Base-by-base conservation (phyloP, 1,140 invertebrate genomes). In the Limonius californicus region DNA sequence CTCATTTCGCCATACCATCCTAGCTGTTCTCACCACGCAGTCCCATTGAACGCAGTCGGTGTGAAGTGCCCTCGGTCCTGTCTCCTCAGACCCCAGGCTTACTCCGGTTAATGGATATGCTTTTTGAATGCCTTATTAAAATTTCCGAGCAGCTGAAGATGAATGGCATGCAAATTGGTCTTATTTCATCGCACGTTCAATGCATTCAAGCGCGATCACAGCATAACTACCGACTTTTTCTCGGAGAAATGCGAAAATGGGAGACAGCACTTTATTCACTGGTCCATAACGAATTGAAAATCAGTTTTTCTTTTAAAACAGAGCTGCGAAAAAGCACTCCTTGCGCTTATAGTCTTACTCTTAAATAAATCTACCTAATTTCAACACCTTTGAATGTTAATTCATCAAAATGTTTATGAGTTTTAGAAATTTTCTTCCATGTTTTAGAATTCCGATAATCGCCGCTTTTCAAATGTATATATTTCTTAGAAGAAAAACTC, bases 71-170 rank as follows among this genome's bases (percentile, higher is more conserved):
- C 62, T 66, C 55, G 61, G 62, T 68, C 62, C 54, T 65, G 64
- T 68, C 64, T 62, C 64, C 63, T 60, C 56, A 21, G 50, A 30
- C 57, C 59, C 64, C 39, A 57, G 50, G 63, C 54, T 61, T 47
- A 54, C 47, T 50, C 15, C 23, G 57, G 61, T 67, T 71, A 72
- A 71, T 72, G 67, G 69, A 69, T 71, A 70, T 64, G 66, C 65
- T 68, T 65, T 68, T 68, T 68, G 66, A 70, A 64, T 69, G 69
- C 71, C 75, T 78, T 77, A 79, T 78, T 79, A 79, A 77, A 78
- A 79, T 77, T 77, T 77, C 71, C 76, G 70, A 77, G 71, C 74
- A 74, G 72, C 74, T 75, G 74, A 70, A 70, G 69, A 67, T 72
- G 72, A 76, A 75, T 73, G 70, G 65, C 67, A 73, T 71, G 74